Base-by-base conservation (phyloP, 2,113 vertebrate species). In the Puntigrus tetrazona region DNA sequence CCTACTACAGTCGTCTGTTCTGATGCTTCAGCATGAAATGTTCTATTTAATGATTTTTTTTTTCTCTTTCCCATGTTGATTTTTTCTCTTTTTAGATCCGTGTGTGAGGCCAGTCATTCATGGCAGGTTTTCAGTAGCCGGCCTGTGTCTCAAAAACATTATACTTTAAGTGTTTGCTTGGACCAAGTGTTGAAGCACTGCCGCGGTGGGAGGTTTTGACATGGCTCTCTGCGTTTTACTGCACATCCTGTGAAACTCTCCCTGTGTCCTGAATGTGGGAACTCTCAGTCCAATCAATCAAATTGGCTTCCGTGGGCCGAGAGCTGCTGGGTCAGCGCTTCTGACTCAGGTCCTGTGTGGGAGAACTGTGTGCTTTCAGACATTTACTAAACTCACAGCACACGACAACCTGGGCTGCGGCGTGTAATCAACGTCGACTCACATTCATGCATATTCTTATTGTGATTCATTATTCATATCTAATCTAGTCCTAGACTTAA, bases 231-330 rank as follows among this genome's bases (percentile, higher is more conserved):
- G 74, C 73, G 84, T 78, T 29, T 83, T 74, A 38, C 82, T 80
- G 87, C 83, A 78, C 16, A 14, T 70, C 82, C 61, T 83, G 69
- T 70, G 79, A 86, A 76, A 81, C 59, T 81, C 77, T 85, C 34
- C 73, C 74, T 84, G 87, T 87, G 87, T 87, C 86, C 78, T 80
- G 78, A 65, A 63, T 63, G 78, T 63, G 81, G 85, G 83, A 86
- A 81, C 76, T 84, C 77, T 13, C 63, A 79, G 84, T 85, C 84
- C 83, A 84, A 89, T 91, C 88, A 85, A 89, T 93, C 92, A 90
- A 67, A 78, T 80, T 18, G 36, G 77, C 36, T 47, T 2, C 84
- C 38, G 27, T 81, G 85, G 89, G 67, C 41, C n/a, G 43, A 8
- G 80, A 78, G 55, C 36, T 73, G 84, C 85, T 77, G 69, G 87